Base-by-base conservation (phyloP, 92 coral and sea anemone genomes). In the Porites divaricata region DNA sequence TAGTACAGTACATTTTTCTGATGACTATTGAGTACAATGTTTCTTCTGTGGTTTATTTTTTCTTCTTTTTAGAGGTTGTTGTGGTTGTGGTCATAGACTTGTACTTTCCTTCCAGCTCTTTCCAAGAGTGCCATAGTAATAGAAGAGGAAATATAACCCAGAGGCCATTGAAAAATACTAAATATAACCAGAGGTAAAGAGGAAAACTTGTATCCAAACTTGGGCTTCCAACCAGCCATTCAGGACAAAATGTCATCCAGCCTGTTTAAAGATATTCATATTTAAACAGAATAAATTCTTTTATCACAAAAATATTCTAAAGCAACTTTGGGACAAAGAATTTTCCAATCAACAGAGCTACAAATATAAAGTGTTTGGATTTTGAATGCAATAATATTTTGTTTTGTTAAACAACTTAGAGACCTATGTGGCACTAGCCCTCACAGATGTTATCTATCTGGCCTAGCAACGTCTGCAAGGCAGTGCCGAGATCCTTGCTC, bases 231-330 rank as follows among this genome's bases (percentile, higher is more conserved):
- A 87, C 78, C 71, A 93, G 24, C 94, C 94, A 93, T 77, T 93
- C 94, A 9, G 96, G 96, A 52, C 92, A 87, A 70, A 93, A 93
- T 1, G 88, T 93, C 96, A 93, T 90, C 81, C 93, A 93, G 12
- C 94, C 96, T 90, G 57, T 9, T 41, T 8, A 2, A 23, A 23
- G 45, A 35, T 35, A 35, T 35, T 35, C 45, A 35, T 35, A 35
- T 35, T 35, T 35, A 35, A 35, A 35, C 45, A 35, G 45, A 35
- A 35, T 35, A 35, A 35, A 35, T 35, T 35, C 5, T 35, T 35
- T 35, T 35, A 35, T 35, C 45, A 35, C 45, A 35, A 4, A 35
- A 35, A 35, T 35, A 35, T 35, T 35, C 45, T 3, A 35, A 35
- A 35, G 45, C 45, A 35, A 35, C 45, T 35, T 4, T 35, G 45